Conservation (phyloP, 2,888 invertebrate genomes). For the Epinotia bilunana region DNA sequence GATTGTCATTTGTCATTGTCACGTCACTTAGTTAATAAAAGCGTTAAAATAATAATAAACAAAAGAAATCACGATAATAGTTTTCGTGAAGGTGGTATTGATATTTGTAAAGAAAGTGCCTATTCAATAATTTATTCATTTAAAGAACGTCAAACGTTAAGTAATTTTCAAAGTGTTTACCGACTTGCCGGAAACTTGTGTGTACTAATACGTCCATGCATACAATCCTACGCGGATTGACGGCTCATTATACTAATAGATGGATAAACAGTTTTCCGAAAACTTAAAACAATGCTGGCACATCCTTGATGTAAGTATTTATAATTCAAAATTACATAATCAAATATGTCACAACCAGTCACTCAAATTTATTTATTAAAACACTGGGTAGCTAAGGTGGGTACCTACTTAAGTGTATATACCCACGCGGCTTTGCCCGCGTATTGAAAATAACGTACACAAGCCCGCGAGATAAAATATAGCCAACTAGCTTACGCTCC, state of each 20-base stretch:
- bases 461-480: no score
- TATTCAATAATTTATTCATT: conserved; percentile 22
- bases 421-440: no score
- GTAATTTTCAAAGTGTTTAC: conserved; percentile 30
- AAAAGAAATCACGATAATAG: not conserved
- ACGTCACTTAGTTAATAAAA: not conserved
- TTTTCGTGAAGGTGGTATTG: not conserved
- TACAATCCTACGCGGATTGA: conserved; percentile 25
- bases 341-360: not conserved
- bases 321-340: conserved; percentile 16
- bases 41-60: not conserved
- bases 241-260: conserved; percentile 33
- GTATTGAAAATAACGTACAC: no score
- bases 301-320: conserved; percentile 19
- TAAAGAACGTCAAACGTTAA: conserved; percentile 1
- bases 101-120: conserved; percentile 27
- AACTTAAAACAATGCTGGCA: conserved; percentile 3
- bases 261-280: conserved; percentile 21
- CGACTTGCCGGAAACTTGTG: conserved; percentile 11
- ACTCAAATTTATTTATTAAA: no score
- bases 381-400: no score
- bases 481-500: no score
- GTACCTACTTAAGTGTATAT: no score
- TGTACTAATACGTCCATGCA: conserved; percentile 16
- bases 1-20: not conserved